A percentile compares a stretch with the other conserved stretches of the same genome.
These are phyloP conservation scores for Drosophila monieri DNA, from an alignment of 2,888 invertebrate genomes.

Conservation along the genomic window DNA sequence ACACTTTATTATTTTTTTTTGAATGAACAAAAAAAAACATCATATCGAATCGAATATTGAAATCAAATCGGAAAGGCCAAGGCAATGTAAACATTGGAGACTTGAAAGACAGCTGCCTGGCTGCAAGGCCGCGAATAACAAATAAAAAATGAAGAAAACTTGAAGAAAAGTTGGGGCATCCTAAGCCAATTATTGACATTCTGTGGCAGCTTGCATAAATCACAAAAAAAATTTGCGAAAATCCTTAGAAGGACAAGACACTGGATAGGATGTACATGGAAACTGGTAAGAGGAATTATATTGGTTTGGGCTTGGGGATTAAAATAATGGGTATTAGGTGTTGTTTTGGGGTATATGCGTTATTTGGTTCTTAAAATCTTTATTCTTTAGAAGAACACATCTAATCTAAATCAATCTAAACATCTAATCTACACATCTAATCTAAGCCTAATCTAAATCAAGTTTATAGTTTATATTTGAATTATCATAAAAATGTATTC, in stretches of 20 bases:
- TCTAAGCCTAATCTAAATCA: too few relatives aligned
- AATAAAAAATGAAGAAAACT: not conserved
- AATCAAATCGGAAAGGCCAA: not conserved
- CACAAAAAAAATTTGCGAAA: constrained; percentile 41
- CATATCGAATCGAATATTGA: not conserved
- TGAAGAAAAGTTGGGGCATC: constrained; percentile 18
- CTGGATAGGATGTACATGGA: not conserved
- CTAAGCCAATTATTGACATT: constrained; percentile 69
- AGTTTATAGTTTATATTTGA: too few relatives aligned
- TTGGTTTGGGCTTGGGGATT: constrained; percentile 13
- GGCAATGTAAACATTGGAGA: constrained; percentile 15
- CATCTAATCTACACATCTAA: too few relatives aligned
- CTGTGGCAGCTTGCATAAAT: constrained; percentile 63
- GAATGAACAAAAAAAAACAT: not conserved
- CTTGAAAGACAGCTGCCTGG: constrained; percentile 42
- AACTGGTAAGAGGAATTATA: constrained; percentile 1
- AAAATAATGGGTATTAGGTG: not conserved
- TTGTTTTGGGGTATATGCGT: not conserved
- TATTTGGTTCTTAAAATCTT: not conserved
- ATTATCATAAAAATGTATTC: too few relatives aligned
- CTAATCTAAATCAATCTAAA: too few relatives aligned
- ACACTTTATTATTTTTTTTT: not conserved
- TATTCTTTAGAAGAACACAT: too few relatives aligned
- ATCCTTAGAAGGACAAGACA: not conserved
- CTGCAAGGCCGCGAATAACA: not conserved